Base-by-base conservation (phyloP, 2,797 vertebrate genomes). In the Urocyon cinereoargenteus region DNA sequence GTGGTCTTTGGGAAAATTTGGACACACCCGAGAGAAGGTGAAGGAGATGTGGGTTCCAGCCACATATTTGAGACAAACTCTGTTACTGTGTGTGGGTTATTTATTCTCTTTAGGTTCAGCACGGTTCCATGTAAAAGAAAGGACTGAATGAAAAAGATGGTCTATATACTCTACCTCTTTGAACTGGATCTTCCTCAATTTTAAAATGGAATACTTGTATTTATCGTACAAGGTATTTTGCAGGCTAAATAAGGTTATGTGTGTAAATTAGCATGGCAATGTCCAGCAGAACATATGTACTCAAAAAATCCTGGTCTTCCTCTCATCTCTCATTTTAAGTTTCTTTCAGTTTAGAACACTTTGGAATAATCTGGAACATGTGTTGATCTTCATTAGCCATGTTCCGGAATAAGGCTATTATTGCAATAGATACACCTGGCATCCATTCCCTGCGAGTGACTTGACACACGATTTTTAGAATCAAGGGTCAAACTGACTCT, bases 401-500 rank as follows among this genome's bases (percentile, higher is more conserved):
- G 90, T 92, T 97, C 95, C 96, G 84, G 97, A 79, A 83, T 95
- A 98, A 92, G 96, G 62, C 89, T 82, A 53, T 85, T 68, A 95
- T 89, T 90, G 73, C 93, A 90, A 73, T 79, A 96, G 73, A 68
- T 81, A 86, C 40, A 77, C 81, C 90, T 96, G 96, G 94, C 91
- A 93, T 77, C 55, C 9, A 51, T 97, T 97, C 93, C 97, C 97
- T 49, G 53, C 64, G 95, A 97, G 78, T 97, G 96, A 91, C 95
- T 73, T 87, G 86, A 97, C 83, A 97, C 7, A 15, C 10, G 88
- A 62, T 49, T 96, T 96, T 96, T 82, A 96, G 79, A 98, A 98
- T 94, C 59, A 85, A 97, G 90, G 96, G 91, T 98, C 95, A 98
- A 95, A 97, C 16, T 51, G 62, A 94, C 73, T 94, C 83, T 97